Conservation (phyloP, 2,888 invertebrate genomes). For the Mythimna impura region DNA sequence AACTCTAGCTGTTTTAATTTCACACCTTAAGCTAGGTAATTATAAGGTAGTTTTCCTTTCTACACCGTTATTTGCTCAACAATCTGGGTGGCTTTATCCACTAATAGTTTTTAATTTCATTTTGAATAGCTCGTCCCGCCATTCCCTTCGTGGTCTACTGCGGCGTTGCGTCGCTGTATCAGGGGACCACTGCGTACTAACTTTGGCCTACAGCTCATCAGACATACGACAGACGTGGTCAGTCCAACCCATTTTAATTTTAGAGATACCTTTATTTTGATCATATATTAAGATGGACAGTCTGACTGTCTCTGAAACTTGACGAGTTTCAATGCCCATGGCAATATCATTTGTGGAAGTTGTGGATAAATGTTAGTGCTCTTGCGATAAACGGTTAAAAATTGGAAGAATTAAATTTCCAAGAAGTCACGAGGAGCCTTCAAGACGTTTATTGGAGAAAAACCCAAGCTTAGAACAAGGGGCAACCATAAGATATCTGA, state of each 20-base stretch:
- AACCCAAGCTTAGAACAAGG: background rate
- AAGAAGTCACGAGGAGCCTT: background rate
- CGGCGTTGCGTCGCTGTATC: slow-evolving; percentile 57
- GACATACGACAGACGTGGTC: slow-evolving; percentile 57
- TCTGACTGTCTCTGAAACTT: slow-evolving; percentile 2
- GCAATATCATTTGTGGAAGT: background rate
- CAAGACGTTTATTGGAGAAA: background rate
- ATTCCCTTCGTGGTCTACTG: slow-evolving; percentile 55
- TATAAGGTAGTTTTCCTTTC: background rate
- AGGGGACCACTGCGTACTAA: slow-evolving; percentile 53
- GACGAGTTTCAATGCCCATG: background rate
- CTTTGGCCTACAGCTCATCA: slow-evolving; percentile 55
- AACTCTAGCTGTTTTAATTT: background rate
- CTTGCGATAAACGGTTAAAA: background rate
- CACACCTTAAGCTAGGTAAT: background rate
- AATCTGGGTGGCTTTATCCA: background rate
- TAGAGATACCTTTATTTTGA: slow-evolving; percentile 19
- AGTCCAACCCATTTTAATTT: slow-evolving; percentile 48
- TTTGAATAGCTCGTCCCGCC: slow-evolving; percentile 56
- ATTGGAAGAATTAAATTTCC: background rate
- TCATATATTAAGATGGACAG: slow-evolving; percentile 10
- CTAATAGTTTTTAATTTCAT: slow-evolving; percentile 51
- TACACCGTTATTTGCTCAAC: background rate
- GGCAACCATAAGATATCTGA: background rate
- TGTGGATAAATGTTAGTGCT: background rate